Evolutionary conservation across 2,888 invertebrate genomes (phyloP).

Genomic region (Xestia sexstrigata): DNA sequence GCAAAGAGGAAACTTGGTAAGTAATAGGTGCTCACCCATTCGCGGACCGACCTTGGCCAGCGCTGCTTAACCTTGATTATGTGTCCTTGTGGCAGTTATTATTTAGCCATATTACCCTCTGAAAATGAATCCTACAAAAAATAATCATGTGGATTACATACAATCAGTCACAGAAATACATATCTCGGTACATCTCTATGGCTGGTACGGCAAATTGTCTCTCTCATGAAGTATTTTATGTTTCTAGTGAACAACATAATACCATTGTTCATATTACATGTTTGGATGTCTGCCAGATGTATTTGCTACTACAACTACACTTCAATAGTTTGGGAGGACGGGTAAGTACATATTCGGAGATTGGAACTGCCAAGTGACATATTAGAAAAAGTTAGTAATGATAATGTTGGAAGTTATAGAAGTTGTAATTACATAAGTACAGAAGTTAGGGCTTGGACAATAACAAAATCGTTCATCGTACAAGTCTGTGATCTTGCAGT

Average conservation of each 20-base stretch:
- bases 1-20: neutral
- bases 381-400: conserved; percentile 33
- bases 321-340: conserved; percentile 39
- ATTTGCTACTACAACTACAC: conserved; percentile 48
- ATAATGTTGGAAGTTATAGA: conserved; percentile 20
- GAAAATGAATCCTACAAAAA: neutral
- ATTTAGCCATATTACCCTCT: neutral
- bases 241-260: conserved; percentile 43
- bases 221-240: conserved; percentile 43
- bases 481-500: neutral
- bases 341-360: conserved; percentile 24
- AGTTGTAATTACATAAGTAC: conserved; percentile 8
- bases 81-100: neutral
- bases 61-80: neutral
- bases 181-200: conserved; percentile 27
- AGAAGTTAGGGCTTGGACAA: neutral
- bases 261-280: conserved; percentile 55
- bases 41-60: neutral
- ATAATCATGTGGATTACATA: conserved; percentile 3
- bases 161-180: conserved; percentile 32
- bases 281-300: conserved; percentile 65
- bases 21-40: neutral
- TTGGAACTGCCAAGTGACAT: conserved; percentile 23
- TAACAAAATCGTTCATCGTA: conserved; percentile 17
- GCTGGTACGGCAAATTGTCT: conserved; percentile 30